Conservation (phyloP, 1,140 invertebrate species). For the Drosophila bocqueti region DNA sequence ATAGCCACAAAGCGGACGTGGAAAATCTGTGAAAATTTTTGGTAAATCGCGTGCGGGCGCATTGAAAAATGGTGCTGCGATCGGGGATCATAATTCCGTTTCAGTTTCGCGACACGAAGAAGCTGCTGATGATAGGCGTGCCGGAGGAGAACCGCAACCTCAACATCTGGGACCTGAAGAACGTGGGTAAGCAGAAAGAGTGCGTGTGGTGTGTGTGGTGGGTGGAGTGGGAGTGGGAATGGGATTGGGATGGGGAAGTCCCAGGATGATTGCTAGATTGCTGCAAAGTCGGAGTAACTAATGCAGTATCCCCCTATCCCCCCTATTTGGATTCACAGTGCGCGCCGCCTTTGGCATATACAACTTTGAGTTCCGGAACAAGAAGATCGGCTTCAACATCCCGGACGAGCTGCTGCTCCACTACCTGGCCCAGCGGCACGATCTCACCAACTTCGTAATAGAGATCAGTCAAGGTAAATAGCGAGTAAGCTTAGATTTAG, state of each 20-base stretch:
- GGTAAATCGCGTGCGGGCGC: constrained; percentile 79
- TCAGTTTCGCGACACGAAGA: constrained; percentile 83
- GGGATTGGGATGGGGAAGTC: neutral
- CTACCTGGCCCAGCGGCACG: constrained; percentile 79
- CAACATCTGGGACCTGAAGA: constrained; percentile 82
- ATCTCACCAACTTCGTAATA: constrained; percentile 84
- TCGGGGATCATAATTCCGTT: constrained; percentile 84
- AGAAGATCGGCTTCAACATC: constrained; percentile 83
- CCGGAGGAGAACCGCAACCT: constrained; percentile 81
- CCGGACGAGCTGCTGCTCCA: constrained; percentile 79
- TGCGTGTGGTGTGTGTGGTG: neutral
- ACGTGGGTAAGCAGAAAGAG: constrained; percentile 70
- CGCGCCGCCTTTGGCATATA: constrained; percentile 81
- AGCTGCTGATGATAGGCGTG: constrained; percentile 80
- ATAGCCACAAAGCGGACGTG: constrained; percentile 71
- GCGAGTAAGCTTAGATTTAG: constrained; percentile 5
- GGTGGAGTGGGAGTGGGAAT: neutral
- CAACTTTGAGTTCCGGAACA: constrained; percentile 83
- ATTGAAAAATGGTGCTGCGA: constrained; percentile 80
- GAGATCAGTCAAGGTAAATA: constrained; percentile 83
- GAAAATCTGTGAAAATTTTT: constrained; percentile 80
- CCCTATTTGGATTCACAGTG: constrained; percentile 48
- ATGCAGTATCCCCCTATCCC: neutral
- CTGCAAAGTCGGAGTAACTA: constrained; percentile 3
- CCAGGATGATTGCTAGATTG: neutral